phyloP scores from a whole-genome alignment of 2,113 vertebrate genomes.

The Scomber scombrus region DNA sequence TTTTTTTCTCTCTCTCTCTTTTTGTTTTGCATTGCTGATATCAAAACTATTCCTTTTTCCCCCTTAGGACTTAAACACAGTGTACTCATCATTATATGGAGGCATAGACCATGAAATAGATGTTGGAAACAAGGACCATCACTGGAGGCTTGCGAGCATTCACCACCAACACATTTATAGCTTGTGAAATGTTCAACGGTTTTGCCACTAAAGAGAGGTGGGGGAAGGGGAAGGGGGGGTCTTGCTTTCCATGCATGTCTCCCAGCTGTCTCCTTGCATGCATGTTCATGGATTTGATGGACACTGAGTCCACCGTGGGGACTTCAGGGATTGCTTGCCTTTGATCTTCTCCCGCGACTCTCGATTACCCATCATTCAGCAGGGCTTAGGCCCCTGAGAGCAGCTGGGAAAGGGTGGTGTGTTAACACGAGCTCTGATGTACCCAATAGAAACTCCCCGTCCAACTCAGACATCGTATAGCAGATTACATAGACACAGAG shows the following conservation, averaged over 20 bases:
- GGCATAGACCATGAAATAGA: slow-evolving; percentile 75
- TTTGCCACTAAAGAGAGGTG: slow-evolving; percentile 34
- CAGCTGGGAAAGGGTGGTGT: slow-evolving; percentile 56
- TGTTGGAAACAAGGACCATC: slow-evolving; percentile 66
- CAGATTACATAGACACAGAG: slow-evolving; percentile 57
- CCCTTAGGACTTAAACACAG: slow-evolving; percentile 53
- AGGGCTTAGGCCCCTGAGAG: slow-evolving; percentile 63
- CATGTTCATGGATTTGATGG: slow-evolving; percentile 72
- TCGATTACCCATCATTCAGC: slow-evolving; percentile 79
- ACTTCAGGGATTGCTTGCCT: slow-evolving; percentile 67
- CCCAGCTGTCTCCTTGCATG: slow-evolving; percentile 68
- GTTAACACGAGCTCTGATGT: slow-evolving; percentile 69
- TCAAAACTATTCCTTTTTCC: slow-evolving; percentile 29
- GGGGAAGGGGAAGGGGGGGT: not conserved
- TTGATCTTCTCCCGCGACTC: slow-evolving; percentile 77
- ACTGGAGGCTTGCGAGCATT: slow-evolving; percentile 54
- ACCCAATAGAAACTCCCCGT: slow-evolving; percentile 64
- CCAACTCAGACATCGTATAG: slow-evolving; percentile 54
- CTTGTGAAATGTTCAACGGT: slow-evolving; percentile 59
- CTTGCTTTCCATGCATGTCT: slow-evolving; percentile 57
- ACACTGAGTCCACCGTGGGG: slow-evolving; percentile 70
- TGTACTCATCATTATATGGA: slow-evolving; percentile 64
- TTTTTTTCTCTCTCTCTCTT: slow-evolving; percentile 7
- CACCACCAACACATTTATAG: slow-evolving; percentile 61
- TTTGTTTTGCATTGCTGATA: slow-evolving; percentile 38